These are phyloP conservation scores for Anolis carolinensis DNA, from an alignment of 2,113 vertebrate species.

Conservation along the genomic window DNA sequence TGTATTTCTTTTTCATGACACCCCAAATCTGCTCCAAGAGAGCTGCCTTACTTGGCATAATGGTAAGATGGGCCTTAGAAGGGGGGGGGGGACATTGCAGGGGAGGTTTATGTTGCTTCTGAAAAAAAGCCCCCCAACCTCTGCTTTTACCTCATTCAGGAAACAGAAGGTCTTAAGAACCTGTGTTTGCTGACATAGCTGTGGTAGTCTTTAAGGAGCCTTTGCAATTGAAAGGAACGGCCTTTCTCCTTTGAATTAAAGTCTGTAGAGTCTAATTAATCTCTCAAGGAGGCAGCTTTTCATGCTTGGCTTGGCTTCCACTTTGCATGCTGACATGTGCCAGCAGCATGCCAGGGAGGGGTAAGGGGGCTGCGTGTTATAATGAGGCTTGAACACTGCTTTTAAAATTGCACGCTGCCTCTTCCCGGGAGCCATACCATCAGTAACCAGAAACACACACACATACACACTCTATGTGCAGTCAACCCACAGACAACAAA, in stretches of 20 bases:
- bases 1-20: background rate
- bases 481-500: background rate
- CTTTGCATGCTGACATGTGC: slow-evolving; percentile 2
- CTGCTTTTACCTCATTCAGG: background rate
- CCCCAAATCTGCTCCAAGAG: background rate
- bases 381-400: background rate
- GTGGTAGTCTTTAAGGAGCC: background rate
- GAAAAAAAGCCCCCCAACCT: background rate
- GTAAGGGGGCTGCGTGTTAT: background rate
- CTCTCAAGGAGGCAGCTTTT: background rate
- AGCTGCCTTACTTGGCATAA: background rate
- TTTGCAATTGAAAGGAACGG: background rate
- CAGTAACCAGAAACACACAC: background rate
- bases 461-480: background rate
- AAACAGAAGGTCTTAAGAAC: background rate
- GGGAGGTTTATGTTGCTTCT: background rate
- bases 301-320: background rate
- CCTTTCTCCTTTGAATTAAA: background rate
- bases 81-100: background rate
- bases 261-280: background rate
- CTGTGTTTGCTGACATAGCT: background rate
- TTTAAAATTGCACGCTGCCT: background rate
- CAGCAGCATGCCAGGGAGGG: background rate
- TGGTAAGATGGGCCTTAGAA: background rate
- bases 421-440: background rate